phyloP scores from a whole-genome alignment of 2,888 invertebrate species.

The Drepanosiphum platanoidis region DNA sequence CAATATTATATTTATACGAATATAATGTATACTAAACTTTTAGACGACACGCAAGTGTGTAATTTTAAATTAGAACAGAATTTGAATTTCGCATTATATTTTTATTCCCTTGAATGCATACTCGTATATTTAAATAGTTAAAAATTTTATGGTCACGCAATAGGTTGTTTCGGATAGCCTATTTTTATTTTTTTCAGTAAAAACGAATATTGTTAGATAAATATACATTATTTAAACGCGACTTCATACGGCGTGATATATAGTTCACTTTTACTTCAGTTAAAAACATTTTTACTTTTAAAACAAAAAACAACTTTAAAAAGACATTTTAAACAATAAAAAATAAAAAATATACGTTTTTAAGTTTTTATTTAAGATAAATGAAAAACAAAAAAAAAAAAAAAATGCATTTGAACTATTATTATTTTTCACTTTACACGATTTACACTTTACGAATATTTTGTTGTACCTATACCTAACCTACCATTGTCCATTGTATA shows the following conservation, averaged over 20 bases:
- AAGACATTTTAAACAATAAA: too few species aligned
- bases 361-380: too few species aligned
- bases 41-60: not conserved
- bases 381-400: too few species aligned
- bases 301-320: too few species aligned
- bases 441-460: too few species aligned
- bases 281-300: not conserved
- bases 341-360: too few species aligned
- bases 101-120: not conserved
- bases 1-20: too few species aligned
- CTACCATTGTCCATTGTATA: too few species aligned
- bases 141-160: not conserved
- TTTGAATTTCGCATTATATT: not conserved
- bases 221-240: not conserved
- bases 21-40: not conserved
- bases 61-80: not conserved
- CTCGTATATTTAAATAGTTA: not conserved
- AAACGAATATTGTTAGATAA: not conserved
- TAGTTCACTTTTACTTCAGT: not conserved
- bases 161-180: not conserved
- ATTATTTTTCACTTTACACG: too few species aligned
- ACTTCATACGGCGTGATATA: not conserved
- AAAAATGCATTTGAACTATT: too few species aligned
- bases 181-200: not conserved
- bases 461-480: too few species aligned